phyloP scores from a whole-genome alignment of 2,797 vertebrate genomes.

The Acanthopagrus latus region DNA sequence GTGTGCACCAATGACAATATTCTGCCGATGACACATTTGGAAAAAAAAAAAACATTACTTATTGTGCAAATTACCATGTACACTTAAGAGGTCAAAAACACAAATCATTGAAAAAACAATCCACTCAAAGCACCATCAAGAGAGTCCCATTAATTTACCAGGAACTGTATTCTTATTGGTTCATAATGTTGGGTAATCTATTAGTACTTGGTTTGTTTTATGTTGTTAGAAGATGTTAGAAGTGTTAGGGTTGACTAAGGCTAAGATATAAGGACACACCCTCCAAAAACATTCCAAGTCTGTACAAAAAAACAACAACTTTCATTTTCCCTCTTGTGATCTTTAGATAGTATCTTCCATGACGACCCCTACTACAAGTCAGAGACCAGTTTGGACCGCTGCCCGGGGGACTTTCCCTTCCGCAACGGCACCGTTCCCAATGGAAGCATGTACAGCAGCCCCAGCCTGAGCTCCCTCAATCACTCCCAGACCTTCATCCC shows the following conservation, averaged over 20 bases:
- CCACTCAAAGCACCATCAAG: too few species aligned
- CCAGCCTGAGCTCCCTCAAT: slow-evolving; percentile 95
- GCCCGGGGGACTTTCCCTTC: slow-evolving; percentile 88
- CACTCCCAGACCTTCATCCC: slow-evolving; percentile 94
- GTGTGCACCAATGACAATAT: too few species aligned
- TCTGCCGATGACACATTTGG: too few species aligned
- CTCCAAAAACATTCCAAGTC: not conserved
- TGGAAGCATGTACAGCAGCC: slow-evolving; percentile 95
- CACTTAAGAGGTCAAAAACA: too few species aligned
- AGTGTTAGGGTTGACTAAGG: not conserved
- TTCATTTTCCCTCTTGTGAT: slow-evolving; percentile 5
- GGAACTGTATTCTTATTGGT: not conserved
- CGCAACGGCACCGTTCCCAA: slow-evolving; percentile 92
- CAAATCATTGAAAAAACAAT: too few species aligned
- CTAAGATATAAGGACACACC: not conserved
- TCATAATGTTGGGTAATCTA: not conserved
- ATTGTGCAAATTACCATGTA: too few species aligned
- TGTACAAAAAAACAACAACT: not conserved
- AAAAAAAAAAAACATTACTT: too few species aligned
- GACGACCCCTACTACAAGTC: slow-evolving; percentile 95
- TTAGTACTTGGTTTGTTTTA: not conserved
- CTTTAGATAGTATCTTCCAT: slow-evolving; percentile 94
- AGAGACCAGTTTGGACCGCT: slow-evolving; percentile 93
- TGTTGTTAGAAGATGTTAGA: not conserved
- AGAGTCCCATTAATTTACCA: too few species aligned